Evolutionary conservation across 2,113 vertebrate species (phyloP), one percentile per base, ranked within the genome.

Genomic region (Seriola aureovittata): DNA sequence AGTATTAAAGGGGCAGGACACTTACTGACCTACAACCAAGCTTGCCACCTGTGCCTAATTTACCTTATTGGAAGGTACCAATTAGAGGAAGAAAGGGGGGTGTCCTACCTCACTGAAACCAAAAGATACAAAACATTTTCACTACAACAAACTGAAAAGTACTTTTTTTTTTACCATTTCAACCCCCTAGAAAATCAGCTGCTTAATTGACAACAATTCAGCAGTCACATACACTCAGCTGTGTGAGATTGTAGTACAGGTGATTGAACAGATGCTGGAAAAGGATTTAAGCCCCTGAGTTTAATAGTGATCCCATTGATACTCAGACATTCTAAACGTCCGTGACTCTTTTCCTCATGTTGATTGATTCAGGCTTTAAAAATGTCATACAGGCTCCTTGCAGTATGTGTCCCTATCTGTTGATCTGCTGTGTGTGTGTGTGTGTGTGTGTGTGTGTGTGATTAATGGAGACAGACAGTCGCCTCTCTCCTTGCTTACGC

Each of bases 31-130:
- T 79, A 88, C 93, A 85, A 23, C 29, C 4, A 44, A 3, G 0
- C 0, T 23, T 2, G 2, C 29, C 74, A 57, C 5, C 82, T 92
- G 88, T 40, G 71, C 58, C 70, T 67, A 1, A 90, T 93, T 92
- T 94, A 94, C 89, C 54, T 82, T 12, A 87, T 36, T 90, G 94
- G 93, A 82, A 69, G 25, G 65, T 90, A 95, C 94, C 94, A 95
- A 58, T 70, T 46, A 32, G 8, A 12, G 32, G 2, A 25, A 14
- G 12, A 36, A 29, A n/a, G 38, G 72, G 68, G 88, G 87, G 85
- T 44, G 63, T 40, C 0, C 14, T 66, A 34, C 23, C 2, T 44
- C 4, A 25, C 17, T 50, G 8, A 57, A 75, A 25, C 25, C 0
- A 5, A 50, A 55, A 67, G 21, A 25, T 12, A 34, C 2, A 25